A percentile compares a stretch with the other conserved stretches of the same genome.
These are phyloP conservation scores for Xestobium rufovillosum DNA, from an alignment of 2,888 invertebrate species.

Conservation along the genomic window DNA sequence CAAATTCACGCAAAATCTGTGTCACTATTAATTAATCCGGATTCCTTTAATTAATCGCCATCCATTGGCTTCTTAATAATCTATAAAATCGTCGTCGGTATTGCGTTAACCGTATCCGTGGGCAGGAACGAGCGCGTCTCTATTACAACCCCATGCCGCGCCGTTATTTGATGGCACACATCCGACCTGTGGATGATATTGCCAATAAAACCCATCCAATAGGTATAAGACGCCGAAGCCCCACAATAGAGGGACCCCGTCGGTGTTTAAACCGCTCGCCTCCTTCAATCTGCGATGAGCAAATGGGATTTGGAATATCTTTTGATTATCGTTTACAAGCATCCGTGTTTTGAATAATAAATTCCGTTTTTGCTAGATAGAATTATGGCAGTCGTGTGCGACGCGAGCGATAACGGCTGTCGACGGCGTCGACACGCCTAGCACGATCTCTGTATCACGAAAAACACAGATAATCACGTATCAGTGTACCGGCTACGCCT, in stretches of 20 bases:
- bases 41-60: too few species aligned
- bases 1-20: too few species aligned
- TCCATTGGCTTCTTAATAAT: too few species aligned
- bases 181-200: slow-evolving; percentile 26
- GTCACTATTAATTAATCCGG: too few species aligned
- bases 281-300: slow-evolving; percentile 32
- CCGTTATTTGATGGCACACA: slow-evolving; percentile 3
- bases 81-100: too few species aligned
- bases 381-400: too few species aligned
- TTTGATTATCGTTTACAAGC: slow-evolving; percentile 33
- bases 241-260: slow-evolving; percentile 24
- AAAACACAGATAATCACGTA: slow-evolving; percentile 39
- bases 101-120: too few species aligned
- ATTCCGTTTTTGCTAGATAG: too few species aligned
- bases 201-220: slow-evolving; percentile 38
- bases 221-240: slow-evolving; percentile 30
- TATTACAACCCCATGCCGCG: too few species aligned
- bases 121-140: too few species aligned
- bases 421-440: slow-evolving; percentile 30
- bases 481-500: slow-evolving; percentile 28
- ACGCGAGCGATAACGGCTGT: slow-evolving; percentile 16
- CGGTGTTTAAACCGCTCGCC: slow-evolving; percentile 27
- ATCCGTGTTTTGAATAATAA: slow-evolving; percentile 30
- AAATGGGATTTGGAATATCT: slow-evolving; percentile 33
- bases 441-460: slow-evolving; percentile 28